These are phyloP conservation scores for Drosophila pruinosa DNA, from an alignment of 1,140 invertebrate genomes.

Conservation along the genomic window DNA sequence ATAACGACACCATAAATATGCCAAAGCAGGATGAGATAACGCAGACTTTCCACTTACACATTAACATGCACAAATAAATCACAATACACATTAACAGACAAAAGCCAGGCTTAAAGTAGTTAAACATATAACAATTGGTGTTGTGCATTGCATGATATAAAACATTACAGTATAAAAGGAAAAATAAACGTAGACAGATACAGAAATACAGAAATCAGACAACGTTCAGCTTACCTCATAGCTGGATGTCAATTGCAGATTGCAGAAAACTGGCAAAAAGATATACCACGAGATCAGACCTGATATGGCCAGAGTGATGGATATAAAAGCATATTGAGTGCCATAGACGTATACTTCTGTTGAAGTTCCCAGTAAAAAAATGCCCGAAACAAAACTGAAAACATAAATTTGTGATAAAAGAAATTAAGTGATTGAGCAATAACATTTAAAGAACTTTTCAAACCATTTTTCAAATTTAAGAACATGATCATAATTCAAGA, in stretches of 20 bases:
- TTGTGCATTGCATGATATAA: slow-evolving; percentile 45
- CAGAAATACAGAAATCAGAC: slow-evolving; percentile 1
- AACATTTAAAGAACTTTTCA: slow-evolving; percentile 19
- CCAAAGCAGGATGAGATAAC: neutral
- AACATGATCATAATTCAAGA: slow-evolving; percentile 38
- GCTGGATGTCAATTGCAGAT: slow-evolving; percentile 91
- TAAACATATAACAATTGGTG: slow-evolving; percentile 33
- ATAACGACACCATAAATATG: slow-evolving; percentile 22
- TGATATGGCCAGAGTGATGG: slow-evolving; percentile 87
- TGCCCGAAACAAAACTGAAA: slow-evolving; percentile 93
- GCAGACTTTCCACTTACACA: slow-evolving; percentile 39
- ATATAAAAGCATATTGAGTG: slow-evolving; percentile 88
- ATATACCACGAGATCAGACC: slow-evolving; percentile 88
- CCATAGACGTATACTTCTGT: slow-evolving; percentile 93
- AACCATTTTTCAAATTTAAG: slow-evolving; percentile 24
- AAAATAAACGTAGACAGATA: slow-evolving; percentile 31
- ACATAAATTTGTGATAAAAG: slow-evolving; percentile 5
- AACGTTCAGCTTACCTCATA: slow-evolving; percentile 88
- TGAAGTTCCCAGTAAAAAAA: slow-evolving; percentile 90
- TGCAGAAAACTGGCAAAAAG: slow-evolving; percentile 92
- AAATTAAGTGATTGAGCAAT: slow-evolving; percentile 7
- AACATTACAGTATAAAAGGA: neutral
- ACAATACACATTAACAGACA: slow-evolving; percentile 8
- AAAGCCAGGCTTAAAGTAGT: neutral
- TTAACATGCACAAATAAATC: slow-evolving; percentile 38